These are phyloP conservation scores for Xestia xanthographa DNA, from an alignment of 2,888 invertebrate genomes.

Conservation along the genomic window DNA sequence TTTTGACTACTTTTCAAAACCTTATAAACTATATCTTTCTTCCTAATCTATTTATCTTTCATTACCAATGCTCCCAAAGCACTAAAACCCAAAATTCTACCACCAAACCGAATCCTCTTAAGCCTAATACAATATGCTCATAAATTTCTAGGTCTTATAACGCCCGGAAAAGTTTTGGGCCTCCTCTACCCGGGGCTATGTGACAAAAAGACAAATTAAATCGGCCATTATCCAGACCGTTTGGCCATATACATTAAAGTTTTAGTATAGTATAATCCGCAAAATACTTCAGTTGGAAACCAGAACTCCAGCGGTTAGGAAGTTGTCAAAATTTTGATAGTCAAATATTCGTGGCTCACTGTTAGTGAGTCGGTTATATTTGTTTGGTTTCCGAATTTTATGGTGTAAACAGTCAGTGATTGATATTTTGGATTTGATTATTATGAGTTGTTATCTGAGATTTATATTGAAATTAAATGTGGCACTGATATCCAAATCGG, in stretches of 20 bases:
- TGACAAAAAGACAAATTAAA: constrained; percentile 65
- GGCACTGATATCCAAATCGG: too few species aligned
- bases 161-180: constrained; percentile 54
- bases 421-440: background rate
- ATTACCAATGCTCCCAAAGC: background rate
- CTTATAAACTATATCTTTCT: background rate
- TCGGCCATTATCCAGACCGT: constrained; percentile 51
- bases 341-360: constrained; percentile 16
- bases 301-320: constrained; percentile 31
- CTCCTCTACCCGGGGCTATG: constrained; percentile 22
- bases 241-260: constrained; percentile 58
- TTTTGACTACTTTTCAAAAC: background rate
- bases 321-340: constrained; percentile 49
- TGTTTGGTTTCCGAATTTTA: constrained; percentile 24
- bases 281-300: constrained; percentile 54
- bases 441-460: too few species aligned
- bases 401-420: constrained; percentile 2
- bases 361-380: constrained; percentile 25
- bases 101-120: constrained; percentile 31
- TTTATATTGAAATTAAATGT: too few species aligned
- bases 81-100: background rate
- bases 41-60: background rate
- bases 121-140: constrained; percentile 51
- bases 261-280: constrained; percentile 54
- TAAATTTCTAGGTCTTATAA: constrained; percentile 62